Percentiles rank a stretch among this genome's conserved stretches.
Conservation (phyloP, 2,888 invertebrate species). For the Notodonta ziczac region DNA sequence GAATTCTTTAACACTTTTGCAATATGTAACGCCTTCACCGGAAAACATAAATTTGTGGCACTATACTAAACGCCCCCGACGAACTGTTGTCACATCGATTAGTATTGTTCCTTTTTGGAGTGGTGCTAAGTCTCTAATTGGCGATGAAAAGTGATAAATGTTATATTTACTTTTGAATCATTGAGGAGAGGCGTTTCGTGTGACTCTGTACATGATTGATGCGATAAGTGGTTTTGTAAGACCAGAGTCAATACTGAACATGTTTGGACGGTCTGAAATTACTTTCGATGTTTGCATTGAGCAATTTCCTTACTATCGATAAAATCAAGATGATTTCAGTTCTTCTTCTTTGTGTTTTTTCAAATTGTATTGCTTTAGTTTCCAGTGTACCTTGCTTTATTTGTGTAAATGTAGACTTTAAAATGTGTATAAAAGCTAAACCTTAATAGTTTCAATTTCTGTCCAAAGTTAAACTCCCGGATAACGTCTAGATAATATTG, state of each 20-base stretch:
- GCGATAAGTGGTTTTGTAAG: constrained; percentile 10
- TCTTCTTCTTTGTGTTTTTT: too few species aligned
- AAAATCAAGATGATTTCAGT: neutral
- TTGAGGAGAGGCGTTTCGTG: constrained; percentile 9
- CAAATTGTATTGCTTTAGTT: too few species aligned
- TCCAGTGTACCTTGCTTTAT: too few species aligned
- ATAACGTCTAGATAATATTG: constrained; percentile 21
- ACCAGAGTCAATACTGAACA: neutral
- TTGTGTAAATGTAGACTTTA: neutral
- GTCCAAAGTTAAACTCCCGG: constrained; percentile 17
- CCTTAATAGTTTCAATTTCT: constrained; percentile 7
- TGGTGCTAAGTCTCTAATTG: constrained; percentile 28
- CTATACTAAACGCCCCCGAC: constrained; percentile 3
- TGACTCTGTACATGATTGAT: constrained; percentile 9
- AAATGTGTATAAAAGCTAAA: neutral
- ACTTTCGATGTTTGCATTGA: constrained; percentile 4
- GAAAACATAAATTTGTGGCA: constrained; percentile 2
- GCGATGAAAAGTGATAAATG: constrained; percentile 24
- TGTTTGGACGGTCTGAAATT: neutral
- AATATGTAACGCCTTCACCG: neutral
- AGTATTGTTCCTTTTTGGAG: constrained; percentile 31
- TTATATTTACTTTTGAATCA: constrained; percentile 21
- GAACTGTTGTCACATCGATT: constrained; percentile 29
- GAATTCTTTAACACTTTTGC: neutral
- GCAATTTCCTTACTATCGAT: neutral